Evolutionary conservation across 2,113 vertebrate species (phyloP).

Genomic region (Pardalotus punctatus): DNA sequence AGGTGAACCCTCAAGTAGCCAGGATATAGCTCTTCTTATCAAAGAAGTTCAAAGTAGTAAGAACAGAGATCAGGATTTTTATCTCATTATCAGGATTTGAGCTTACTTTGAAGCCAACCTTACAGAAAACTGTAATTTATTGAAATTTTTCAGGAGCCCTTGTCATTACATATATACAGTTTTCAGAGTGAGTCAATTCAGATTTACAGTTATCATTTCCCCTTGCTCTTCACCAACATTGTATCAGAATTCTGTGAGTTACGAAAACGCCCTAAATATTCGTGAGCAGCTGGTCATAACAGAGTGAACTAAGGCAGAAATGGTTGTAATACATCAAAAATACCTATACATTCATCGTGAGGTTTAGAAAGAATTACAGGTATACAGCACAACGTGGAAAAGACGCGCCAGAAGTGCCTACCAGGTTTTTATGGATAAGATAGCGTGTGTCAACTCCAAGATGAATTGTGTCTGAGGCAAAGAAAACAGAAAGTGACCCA

Average conservation of each 20-base stretch:
- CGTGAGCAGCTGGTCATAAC: neutral
- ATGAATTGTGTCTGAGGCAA: neutral
- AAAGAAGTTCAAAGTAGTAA: neutral
- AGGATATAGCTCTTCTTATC: neutral
- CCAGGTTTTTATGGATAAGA: neutral
- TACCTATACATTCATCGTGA: neutral
- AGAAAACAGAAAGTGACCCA: neutral
- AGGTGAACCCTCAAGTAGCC: neutral
- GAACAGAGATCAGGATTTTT: neutral
- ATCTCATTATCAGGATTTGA: neutral
- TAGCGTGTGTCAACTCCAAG: neutral
- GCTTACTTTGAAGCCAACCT: neutral
- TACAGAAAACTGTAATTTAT: neutral
- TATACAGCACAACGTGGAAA: neutral
- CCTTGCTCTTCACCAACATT: neutral
- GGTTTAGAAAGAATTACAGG: neutral
- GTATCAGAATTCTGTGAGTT: neutral
- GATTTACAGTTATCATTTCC: neutral
- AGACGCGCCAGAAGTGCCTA: neutral
- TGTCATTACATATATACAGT: neutral
- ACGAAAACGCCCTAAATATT: neutral
- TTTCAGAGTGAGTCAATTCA: neutral
- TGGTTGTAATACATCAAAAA: neutral
- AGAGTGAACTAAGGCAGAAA: neutral
- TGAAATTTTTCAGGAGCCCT: neutral